These are phyloP conservation scores for Pectinophora gossypiella DNA, from an alignment of 1,140 invertebrate genomes.

Conservation along the genomic window DNA sequence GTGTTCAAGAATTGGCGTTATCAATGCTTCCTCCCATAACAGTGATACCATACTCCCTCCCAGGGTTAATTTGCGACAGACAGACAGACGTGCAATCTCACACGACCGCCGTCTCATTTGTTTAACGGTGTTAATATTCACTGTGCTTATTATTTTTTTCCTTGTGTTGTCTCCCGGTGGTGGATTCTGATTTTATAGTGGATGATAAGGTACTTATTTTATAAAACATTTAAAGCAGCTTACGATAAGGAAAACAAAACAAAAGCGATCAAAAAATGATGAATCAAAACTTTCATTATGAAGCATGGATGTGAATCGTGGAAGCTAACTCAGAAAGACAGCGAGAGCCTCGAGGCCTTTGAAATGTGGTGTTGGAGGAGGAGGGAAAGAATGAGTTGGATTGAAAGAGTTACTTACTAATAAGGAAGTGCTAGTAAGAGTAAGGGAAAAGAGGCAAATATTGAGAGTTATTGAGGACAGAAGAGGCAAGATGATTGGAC, in stretches of 20 bases:
- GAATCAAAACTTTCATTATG: background rate
- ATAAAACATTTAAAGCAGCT: background rate
- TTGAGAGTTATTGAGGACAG: no score
- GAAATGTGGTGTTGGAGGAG: no score
- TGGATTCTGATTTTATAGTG: background rate
- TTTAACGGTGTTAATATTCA: constrained; percentile 33
- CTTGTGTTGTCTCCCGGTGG: background rate
- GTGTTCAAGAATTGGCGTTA: background rate
- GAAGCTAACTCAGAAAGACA: background rate
- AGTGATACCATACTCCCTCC: background rate
- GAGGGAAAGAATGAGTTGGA: no score
- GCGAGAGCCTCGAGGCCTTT: no score
- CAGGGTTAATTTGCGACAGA: constrained; percentile 15
- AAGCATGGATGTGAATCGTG: background rate
- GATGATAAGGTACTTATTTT: background rate
- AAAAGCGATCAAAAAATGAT: background rate
- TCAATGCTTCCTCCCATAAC: background rate
- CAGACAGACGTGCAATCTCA: constrained; percentile 32
- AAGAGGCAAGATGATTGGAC: no score
- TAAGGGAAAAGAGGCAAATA: no score
- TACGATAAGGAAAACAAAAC: background rate
- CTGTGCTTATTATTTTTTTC: constrained; percentile 22
- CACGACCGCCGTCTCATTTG: constrained; percentile 35
- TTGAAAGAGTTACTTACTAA: no score
- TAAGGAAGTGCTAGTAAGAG: no score